A percentile compares a stretch with the other conserved stretches of the same genome.
Evolutionary conservation across 2,888 invertebrate genomes (phyloP).

Genomic region (Busseola fusca): DNA sequence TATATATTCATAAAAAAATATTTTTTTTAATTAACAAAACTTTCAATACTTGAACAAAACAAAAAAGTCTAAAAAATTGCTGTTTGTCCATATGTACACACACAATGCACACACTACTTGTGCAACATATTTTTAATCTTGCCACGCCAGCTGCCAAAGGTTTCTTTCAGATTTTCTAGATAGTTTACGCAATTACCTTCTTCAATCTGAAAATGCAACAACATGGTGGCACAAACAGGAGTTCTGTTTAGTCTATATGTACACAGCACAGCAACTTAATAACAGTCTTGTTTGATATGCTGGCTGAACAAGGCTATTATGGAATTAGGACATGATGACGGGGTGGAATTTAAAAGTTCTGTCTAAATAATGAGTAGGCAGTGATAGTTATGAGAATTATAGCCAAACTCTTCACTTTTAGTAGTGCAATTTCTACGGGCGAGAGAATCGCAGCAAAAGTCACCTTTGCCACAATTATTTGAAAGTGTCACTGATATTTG

Average conservation of each 20-base stretch:
- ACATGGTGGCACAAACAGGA: background rate
- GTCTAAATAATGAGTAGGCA: background rate
- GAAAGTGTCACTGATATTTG: no score
- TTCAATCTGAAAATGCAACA: constrained; percentile 57
- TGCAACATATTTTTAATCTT: constrained; percentile 68
- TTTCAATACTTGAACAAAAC: constrained; percentile 7
- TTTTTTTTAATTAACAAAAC: constrained; percentile 22
- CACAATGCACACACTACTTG: constrained; percentile 37
- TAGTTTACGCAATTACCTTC: constrained; percentile 50
- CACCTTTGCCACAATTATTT: no score
- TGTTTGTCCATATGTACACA: background rate
- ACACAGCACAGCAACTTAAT: background rate
- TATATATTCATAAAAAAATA: background rate
- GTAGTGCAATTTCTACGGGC: background rate
- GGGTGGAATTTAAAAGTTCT: background rate
- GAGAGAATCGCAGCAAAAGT: background rate
- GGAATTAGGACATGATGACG: background rate
- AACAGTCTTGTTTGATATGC: background rate
- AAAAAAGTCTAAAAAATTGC: constrained; percentile 1
- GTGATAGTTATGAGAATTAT: background rate
- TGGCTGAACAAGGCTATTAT: background rate
- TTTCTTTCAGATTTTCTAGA: constrained; percentile 58
- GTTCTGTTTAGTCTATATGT: no score
- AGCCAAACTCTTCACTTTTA: background rate
- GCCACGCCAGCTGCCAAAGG: constrained; percentile 60